Percentiles rank a stretch among this genome's conserved stretches.
phyloP scores from a whole-genome alignment of 2,113 vertebrate genomes.

The Eulacestoma nigropectus region DNA sequence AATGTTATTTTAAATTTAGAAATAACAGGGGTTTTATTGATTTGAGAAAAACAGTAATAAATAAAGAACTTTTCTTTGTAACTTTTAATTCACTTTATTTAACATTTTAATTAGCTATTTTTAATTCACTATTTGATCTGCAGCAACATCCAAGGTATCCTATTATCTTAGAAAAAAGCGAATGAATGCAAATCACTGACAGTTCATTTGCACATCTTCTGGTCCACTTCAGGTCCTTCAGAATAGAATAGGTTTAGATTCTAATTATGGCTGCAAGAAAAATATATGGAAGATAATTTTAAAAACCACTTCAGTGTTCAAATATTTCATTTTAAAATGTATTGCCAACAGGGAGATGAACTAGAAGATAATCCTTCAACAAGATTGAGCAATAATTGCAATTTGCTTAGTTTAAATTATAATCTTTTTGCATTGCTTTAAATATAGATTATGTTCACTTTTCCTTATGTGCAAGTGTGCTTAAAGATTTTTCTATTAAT shows the following conservation, averaged over 20 bases:
- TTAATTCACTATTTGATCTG: constrained; percentile 51
- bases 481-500: constrained; percentile 50
- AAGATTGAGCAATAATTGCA: constrained; percentile 60
- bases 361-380: constrained; percentile 60
- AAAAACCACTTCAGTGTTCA: constrained; percentile 52
- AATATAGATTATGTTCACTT: constrained; percentile 33
- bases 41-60: neutral
- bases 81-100: constrained; percentile 24
- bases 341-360: constrained; percentile 58
- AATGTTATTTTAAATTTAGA: neutral
- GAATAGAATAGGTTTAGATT: constrained; percentile 51
- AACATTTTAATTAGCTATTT: constrained; percentile 44
- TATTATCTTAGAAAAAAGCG: constrained; percentile 31
- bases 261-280: constrained; percentile 56
- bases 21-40: neutral
- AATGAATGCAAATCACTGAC: constrained; percentile 44
- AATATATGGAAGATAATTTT: constrained; percentile 48
- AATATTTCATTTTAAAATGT: constrained; percentile 65
- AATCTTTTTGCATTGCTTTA: constrained; percentile 53
- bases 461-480: constrained; percentile 9
- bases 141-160: constrained; percentile 32
- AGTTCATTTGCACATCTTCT: constrained; percentile 32
- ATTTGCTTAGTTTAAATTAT: constrained; percentile 60
- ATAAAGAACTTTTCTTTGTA: neutral
- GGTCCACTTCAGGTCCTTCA: constrained; percentile 58